These are phyloP conservation scores for Neodiprion lecontei DNA, from an alignment of 1,140 invertebrate genomes.

Conservation along the genomic window DNA sequence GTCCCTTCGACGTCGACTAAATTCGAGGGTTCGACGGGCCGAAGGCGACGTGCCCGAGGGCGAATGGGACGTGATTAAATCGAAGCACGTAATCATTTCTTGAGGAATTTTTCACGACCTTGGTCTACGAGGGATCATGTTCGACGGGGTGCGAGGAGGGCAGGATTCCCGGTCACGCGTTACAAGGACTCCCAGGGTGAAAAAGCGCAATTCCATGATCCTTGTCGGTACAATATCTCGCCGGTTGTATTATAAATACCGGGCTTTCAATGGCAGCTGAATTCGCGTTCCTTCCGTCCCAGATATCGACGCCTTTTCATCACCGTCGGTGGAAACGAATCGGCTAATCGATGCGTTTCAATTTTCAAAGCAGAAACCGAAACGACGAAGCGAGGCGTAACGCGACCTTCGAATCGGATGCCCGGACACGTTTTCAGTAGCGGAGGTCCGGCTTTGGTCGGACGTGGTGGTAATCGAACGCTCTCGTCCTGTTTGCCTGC, in stretches of 20 bases:
- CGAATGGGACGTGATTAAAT: neutral
- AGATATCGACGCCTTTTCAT: too few species aligned
- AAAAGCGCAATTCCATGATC: neutral
- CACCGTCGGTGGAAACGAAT: too few species aligned
- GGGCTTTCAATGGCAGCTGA: too few species aligned
- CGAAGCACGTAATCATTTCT: slow-evolving; percentile 5
- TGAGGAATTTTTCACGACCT: neutral
- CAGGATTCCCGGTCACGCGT: neutral
- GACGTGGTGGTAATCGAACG: neutral
- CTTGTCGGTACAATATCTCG: too few species aligned
- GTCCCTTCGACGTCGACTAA: slow-evolving; percentile 1
- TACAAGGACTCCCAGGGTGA: neutral
- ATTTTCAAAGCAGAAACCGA: neutral
- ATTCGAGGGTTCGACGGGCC: neutral
- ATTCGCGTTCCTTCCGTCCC: too few species aligned
- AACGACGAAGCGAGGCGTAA: neutral
- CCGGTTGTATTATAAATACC: too few species aligned
- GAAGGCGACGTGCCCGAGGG: neutral
- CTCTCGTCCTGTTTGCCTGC: neutral
- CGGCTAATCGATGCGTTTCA: too few species aligned
- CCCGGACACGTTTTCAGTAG: neutral
- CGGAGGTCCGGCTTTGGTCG: neutral
- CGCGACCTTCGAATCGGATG: neutral
- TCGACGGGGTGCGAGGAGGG: neutral
- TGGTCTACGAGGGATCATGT: neutral